Evolutionary conservation across 2,797 vertebrate species (phyloP).

Genomic region (Spheniscus humboldti): DNA sequence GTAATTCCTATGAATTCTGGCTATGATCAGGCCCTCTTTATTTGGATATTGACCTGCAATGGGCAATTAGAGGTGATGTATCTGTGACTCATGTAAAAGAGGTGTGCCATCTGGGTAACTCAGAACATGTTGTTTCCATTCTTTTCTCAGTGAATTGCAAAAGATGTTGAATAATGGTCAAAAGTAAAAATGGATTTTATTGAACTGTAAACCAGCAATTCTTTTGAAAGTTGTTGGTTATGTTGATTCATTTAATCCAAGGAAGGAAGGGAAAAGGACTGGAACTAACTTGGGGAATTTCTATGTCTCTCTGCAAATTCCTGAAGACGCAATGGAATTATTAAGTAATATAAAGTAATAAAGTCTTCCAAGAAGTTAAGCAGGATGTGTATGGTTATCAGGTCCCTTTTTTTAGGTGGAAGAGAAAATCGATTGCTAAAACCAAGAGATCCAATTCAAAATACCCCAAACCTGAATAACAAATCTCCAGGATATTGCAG

Average conservation of each 20-base stretch:
- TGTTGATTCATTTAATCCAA: neutral
- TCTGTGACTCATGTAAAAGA: neutral
- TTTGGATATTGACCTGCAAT: neutral
- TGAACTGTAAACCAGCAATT: neutral
- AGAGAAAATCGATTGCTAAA: neutral
- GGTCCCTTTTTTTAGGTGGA: neutral
- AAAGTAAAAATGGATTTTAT: neutral
- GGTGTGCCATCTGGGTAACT: neutral
- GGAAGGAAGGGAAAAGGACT: neutral
- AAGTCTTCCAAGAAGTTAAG: neutral
- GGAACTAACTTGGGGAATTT: neutral
- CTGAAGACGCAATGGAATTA: neutral
- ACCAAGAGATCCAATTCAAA: neutral
- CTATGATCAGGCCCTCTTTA: neutral
- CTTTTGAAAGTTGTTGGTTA: neutral
- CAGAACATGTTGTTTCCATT: neutral
- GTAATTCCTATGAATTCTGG: neutral
- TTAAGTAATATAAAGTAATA: neutral
- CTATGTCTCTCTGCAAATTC: neutral
- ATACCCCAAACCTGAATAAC: neutral
- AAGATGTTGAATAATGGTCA: neutral
- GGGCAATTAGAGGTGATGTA: neutral
- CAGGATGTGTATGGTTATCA: neutral
- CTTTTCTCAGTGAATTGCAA: neutral
- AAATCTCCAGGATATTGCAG: neutral